A percentile compares a stretch with the other conserved stretches of the same genome.
Conservation (phyloP, 2,113 vertebrate genomes). For the Emydocephalus ijimae region DNA sequence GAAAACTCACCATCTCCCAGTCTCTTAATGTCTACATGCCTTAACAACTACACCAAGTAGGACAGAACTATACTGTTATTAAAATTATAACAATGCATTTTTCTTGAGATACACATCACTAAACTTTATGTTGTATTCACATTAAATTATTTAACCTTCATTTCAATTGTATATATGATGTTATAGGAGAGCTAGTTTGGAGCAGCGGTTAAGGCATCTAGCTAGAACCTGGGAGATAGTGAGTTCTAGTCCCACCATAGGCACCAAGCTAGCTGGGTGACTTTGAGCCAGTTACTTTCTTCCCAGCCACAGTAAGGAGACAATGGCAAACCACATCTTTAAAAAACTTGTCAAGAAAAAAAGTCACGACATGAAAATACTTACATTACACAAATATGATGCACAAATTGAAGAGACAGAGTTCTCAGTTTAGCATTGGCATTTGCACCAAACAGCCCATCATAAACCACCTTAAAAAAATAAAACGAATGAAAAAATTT, state of each 20-base stretch:
- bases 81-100: neutral
- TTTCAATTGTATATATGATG: neutral
- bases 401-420: slow-evolving; percentile 93
- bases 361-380: slow-evolving; percentile 53
- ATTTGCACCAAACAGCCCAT: slow-evolving; percentile 93
- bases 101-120: neutral
- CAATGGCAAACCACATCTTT: neutral
- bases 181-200: neutral
- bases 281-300: neutral
- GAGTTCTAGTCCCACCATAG: neutral
- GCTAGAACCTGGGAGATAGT: neutral
- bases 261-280: neutral
- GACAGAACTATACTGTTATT: neutral
- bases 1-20: neutral
- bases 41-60: neutral
- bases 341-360: neutral
- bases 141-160: neutral
- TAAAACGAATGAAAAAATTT: neutral
- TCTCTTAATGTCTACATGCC: neutral
- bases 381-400: slow-evolving; percentile 97
- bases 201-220: neutral
- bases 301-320: neutral
- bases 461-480: slow-evolving; percentile 90
- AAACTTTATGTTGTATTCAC: neutral
- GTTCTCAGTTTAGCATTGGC: slow-evolving; percentile 95